phyloP scores from a whole-genome alignment of 2,888 invertebrate species.

The Himalopsyche kuldschensis region DNA sequence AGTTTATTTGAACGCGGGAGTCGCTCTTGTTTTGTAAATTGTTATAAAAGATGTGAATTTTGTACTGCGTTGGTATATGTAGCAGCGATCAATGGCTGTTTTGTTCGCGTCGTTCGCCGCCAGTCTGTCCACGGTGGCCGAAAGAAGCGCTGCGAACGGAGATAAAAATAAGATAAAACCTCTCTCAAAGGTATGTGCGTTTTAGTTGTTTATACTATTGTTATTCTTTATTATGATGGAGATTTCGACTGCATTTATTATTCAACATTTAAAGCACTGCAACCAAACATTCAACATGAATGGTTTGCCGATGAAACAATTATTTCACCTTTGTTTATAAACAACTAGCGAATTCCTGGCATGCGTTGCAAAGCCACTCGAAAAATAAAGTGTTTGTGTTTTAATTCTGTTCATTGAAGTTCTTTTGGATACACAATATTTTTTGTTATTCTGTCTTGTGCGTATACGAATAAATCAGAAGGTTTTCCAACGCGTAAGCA shows the following conservation, averaged over 20 bases:
- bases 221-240: too few relatives aligned
- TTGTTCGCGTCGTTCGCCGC: neutral
- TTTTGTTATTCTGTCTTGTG: too few relatives aligned
- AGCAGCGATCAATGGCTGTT: neutral
- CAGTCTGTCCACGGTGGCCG: constrained; percentile 2
- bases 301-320: neutral
- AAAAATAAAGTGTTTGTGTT: too few relatives aligned
- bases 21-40: neutral
- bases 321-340: too few relatives aligned
- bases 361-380: too few relatives aligned
- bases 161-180: neutral
- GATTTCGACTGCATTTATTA: too few relatives aligned
- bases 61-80: neutral
- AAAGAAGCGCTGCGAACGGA: neutral
- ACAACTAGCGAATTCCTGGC: too few relatives aligned
- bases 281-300: neutral
- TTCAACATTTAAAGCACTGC: neutral
- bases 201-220: too few relatives aligned
- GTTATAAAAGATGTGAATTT: neutral
- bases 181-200: neutral
- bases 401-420: too few relatives aligned
- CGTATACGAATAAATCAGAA: too few relatives aligned
- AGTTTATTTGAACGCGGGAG: neutral
- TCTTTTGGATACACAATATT: too few relatives aligned
- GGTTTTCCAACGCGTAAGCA: too few relatives aligned